Percentiles rank a stretch among this genome's conserved stretches.
These are phyloP conservation scores for Fulica atra DNA, from an alignment of 2,113 vertebrate species.

Conservation along the genomic window DNA sequence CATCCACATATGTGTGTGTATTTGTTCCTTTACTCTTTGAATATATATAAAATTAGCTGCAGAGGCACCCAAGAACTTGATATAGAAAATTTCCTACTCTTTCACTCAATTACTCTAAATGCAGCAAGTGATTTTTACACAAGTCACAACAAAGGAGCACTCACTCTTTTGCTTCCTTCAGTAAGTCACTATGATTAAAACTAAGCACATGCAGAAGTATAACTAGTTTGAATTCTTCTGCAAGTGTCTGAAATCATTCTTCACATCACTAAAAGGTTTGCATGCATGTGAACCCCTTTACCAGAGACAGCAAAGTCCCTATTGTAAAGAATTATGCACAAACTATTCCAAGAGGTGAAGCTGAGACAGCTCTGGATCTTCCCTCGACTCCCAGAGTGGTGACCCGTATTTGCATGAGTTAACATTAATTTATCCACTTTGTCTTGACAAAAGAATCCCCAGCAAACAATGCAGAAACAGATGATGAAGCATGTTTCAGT, in stretches of 20 bases:
- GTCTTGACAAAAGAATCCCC: neutral
- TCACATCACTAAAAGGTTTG: neutral
- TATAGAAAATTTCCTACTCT: neutral
- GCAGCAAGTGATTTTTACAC: neutral
- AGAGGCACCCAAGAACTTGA: neutral
- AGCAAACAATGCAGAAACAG: neutral
- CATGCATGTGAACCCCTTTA: neutral
- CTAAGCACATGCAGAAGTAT: neutral
- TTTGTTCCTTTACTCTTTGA: neutral
- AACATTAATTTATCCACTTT: neutral
- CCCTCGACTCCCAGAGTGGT: neutral
- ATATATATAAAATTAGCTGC: neutral
- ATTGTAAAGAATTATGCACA: neutral
- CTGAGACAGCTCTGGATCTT: neutral
- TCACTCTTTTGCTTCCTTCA: neutral
- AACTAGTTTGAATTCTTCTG: neutral
- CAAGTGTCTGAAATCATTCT: neutral
- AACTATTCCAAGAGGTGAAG: neutral
- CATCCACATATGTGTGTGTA: no score
- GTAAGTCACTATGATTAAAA: neutral
- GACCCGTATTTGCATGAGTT: neutral
- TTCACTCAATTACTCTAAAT: neutral
- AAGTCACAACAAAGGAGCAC: neutral
- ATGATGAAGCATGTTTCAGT: neutral
- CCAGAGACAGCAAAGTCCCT: neutral